phyloP scores from a whole-genome alignment of 2,888 invertebrate species.

The Drosophila multiciliata region DNA sequence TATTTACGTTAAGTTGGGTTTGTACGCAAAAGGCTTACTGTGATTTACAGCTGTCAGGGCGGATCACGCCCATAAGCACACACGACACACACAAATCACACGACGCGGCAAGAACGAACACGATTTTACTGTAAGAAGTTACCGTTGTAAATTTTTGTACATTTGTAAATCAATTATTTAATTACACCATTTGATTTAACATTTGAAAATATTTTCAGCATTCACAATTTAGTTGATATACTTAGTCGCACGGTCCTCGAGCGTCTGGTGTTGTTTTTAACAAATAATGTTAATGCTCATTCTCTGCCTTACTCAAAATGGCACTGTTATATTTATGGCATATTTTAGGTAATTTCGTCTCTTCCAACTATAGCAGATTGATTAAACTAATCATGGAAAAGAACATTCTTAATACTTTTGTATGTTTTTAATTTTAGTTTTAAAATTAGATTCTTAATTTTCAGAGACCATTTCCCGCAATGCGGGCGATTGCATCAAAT shows the following conservation, averaged over 20 bases:
- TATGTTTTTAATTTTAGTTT: background rate
- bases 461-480: no score
- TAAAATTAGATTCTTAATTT: no score
- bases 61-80: constrained; percentile 7
- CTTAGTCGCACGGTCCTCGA: constrained; percentile 18
- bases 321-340: background rate
- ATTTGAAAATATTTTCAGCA: background rate
- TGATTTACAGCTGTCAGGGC: constrained; percentile 26
- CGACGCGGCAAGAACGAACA: constrained; percentile 24
- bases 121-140: constrained; percentile 16
- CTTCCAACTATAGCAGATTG: background rate
- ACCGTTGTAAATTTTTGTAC: background rate
- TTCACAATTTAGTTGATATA: background rate
- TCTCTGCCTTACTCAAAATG: constrained; percentile 30
- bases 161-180: constrained; percentile 15
- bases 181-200: constrained; percentile 10
- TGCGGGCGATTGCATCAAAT: no score
- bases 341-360: background rate
- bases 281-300: constrained; percentile 12
- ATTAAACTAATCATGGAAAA: background rate
- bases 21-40: constrained; percentile 31
- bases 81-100: constrained; percentile 4
- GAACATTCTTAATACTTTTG: background rate
- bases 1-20: constrained; percentile 1
- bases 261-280: constrained; percentile 37